phyloP scores from a whole-genome alignment of 2,797 vertebrate species.

The Rhyacichthys aspro region DNA sequence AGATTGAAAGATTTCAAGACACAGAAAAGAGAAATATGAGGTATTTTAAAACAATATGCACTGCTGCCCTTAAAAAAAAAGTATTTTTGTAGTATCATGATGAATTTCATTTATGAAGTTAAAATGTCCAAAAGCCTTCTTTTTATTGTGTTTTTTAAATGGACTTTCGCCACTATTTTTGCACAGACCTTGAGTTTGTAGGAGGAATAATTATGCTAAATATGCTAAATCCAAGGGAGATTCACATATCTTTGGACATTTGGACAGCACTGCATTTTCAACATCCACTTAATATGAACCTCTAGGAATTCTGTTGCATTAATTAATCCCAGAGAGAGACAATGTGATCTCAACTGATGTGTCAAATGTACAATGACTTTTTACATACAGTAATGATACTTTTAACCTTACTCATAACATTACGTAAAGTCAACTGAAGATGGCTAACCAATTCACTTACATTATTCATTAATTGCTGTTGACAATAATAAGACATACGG shows the following conservation, averaged over 20 bases:
- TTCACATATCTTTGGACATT: slow-evolving; percentile 17
- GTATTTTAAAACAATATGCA: neutral
- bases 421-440: neutral
- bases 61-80: neutral
- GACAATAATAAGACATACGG: too few relatives aligned
- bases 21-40: slow-evolving; percentile 5
- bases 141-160: slow-evolving; percentile 20
- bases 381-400: neutral
- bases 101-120: neutral
- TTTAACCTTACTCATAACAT: slow-evolving; percentile 1
- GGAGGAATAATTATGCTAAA: slow-evolving; percentile 23
- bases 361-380: neutral
- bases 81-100: neutral
- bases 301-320: slow-evolving; percentile 3
- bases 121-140: slow-evolving; percentile 1
- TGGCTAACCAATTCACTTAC: too few relatives aligned
- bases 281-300: slow-evolving; percentile 5
- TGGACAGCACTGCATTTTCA: neutral
- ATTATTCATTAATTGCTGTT: too few relatives aligned
- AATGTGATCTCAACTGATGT: neutral
- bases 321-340: slow-evolving; percentile 12
- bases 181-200: slow-evolving; percentile 5
- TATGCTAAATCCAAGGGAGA: slow-evolving; percentile 16
- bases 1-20: slow-evolving; percentile 45
- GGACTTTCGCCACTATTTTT: slow-evolving; percentile 8